Evolutionary conservation across 1,140 invertebrate species (phyloP).

Genomic region (Drosophila busckii): DNA sequence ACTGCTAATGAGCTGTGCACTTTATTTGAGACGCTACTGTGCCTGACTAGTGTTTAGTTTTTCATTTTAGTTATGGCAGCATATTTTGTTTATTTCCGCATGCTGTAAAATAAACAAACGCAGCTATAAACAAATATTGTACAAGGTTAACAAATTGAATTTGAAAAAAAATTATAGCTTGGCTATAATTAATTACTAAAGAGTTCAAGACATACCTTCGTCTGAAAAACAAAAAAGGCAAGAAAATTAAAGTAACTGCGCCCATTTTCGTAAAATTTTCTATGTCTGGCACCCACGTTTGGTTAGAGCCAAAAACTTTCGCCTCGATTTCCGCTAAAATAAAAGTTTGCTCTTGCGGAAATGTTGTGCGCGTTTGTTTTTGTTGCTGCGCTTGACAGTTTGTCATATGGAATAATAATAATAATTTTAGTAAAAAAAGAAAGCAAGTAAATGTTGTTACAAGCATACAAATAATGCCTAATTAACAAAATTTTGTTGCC

Average conservation of each 20-base stretch:
- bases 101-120: no score
- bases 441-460: constrained; percentile 33
- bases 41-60: background rate
- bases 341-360: constrained; percentile 40
- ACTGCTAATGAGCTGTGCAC: background rate
- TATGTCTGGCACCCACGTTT: constrained; percentile 16
- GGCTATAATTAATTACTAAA: background rate
- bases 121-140: no score
- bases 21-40: background rate
- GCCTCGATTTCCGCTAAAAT: constrained; percentile 42
- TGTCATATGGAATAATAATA: constrained; percentile 47
- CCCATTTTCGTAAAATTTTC: constrained; percentile 24
- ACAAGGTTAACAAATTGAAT: no score
- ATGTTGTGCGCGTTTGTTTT: constrained; percentile 18
- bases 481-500: constrained; percentile 22
- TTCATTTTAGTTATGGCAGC: no score
- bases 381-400: constrained; percentile 25
- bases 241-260: constrained; percentile 30
- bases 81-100: no score
- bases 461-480: constrained; percentile 21
- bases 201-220: no score
- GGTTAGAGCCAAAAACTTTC: constrained; percentile 37
- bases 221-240: constrained; percentile 1
- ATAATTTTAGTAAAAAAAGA: constrained; percentile 32
- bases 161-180: no score